A percentile compares a stretch with the other conserved stretches of the same genome.
Conservation (phyloP, 2,113 vertebrate species). For the Megaceryle maxima region DNA sequence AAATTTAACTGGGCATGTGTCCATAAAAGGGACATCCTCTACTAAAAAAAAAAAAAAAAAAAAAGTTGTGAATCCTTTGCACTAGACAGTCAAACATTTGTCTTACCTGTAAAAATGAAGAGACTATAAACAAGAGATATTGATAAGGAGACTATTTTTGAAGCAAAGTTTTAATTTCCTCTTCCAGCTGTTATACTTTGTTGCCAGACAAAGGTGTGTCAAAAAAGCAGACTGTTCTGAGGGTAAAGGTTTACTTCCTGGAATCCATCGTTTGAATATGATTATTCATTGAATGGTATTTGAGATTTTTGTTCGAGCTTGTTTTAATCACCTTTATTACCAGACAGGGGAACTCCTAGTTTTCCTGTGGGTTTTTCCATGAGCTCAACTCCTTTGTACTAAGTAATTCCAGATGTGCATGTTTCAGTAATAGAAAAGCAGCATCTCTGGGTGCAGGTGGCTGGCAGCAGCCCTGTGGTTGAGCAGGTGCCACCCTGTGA, state of each 20-base stretch:
- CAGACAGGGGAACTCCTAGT: background rate
- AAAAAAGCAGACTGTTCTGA: background rate
- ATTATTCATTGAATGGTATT: background rate
- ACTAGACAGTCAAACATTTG: background rate
- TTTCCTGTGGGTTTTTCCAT: background rate
- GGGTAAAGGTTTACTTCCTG: background rate
- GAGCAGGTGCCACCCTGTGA: rapidly evolving
- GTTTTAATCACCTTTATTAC: background rate
- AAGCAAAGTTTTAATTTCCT: background rate
- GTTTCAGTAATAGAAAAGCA: background rate
- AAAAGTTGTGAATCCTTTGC: background rate
- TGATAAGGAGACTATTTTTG: background rate
- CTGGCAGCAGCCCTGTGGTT: background rate
- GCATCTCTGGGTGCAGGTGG: background rate
- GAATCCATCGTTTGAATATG: background rate
- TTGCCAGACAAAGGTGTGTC: background rate
- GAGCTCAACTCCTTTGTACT: background rate
- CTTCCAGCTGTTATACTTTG: background rate
- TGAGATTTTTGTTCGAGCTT: background rate
- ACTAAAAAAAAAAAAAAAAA: background rate
- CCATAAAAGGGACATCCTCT: background rate
- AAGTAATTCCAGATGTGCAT: background rate
- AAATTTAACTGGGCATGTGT: background rate
- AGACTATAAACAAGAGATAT: background rate
- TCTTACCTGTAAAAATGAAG: background rate